These are phyloP conservation scores for Hippocampus barbouri DNA, from an alignment of 2,113 vertebrate species.

Conservation along the genomic window DNA sequence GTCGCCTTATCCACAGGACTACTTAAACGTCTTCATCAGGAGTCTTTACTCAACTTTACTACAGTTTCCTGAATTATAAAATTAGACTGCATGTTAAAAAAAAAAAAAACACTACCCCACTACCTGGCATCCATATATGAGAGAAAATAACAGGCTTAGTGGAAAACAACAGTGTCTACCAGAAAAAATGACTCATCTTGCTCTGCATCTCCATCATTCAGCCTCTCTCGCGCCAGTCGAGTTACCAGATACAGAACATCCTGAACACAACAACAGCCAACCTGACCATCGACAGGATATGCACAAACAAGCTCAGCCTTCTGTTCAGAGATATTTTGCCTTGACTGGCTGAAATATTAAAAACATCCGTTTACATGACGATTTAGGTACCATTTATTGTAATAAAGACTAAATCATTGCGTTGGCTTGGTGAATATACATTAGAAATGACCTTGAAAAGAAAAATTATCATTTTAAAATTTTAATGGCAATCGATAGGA, in stretches of 20 bases:
- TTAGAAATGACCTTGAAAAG: no score
- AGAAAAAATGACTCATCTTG: constrained; percentile 69
- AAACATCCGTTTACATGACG: background rate
- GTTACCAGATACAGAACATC: constrained; percentile 53
- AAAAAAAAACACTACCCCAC: constrained; percentile 47
- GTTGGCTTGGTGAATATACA: no score
- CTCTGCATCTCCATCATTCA: constrained; percentile 40
- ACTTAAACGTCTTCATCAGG: constrained; percentile 27
- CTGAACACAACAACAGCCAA: constrained; percentile 55
- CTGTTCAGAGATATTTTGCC: background rate
- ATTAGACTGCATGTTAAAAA: constrained; percentile 59
- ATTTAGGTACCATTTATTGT: no score
- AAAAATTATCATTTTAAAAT: no score
- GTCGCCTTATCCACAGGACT: constrained; percentile 20
- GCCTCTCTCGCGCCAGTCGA: constrained; percentile 39
- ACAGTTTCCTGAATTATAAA: constrained; percentile 54
- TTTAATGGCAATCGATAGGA: no score
- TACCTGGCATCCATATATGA: constrained; percentile 68
- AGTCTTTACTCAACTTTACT: constrained; percentile 42
- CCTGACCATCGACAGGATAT: constrained; percentile 21
- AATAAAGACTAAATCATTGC: no score
- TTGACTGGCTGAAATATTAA: background rate
- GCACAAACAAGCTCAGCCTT: background rate
- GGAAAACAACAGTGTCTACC: no score
- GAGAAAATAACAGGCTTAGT: constrained; percentile 67